Conservation (phyloP, 2,113 vertebrate genomes). For the Brienomyrus longianalis region DNA sequence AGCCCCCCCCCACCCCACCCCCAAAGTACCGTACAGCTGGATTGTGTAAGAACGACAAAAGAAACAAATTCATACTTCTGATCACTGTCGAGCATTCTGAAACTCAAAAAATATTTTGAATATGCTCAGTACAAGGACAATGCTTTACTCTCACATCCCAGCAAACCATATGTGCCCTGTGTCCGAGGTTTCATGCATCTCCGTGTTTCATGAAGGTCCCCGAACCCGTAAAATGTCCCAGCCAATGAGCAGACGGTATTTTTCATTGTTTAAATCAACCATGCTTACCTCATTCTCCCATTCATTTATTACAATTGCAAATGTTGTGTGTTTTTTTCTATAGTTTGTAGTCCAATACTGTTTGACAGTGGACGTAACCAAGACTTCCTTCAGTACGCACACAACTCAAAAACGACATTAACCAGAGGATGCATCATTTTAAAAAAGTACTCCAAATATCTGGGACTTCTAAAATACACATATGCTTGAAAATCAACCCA, state of each 20-base stretch:
- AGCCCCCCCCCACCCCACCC: background rate
- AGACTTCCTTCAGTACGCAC: background rate
- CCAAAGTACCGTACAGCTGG: slow-evolving; percentile 1
- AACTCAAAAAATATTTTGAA: background rate
- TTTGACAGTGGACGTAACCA: background rate
- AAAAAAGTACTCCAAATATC: background rate
- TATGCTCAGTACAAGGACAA: background rate
- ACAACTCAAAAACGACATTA: background rate
- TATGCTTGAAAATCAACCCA: background rate
- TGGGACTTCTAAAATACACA: background rate
- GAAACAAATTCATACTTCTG: slow-evolving; percentile 1
- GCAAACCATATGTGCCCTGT: background rate
- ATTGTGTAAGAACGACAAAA: slow-evolving; percentile 26
- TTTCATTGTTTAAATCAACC: background rate
- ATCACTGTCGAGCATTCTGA: background rate
- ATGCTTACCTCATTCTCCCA: background rate
- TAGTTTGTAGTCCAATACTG: background rate
- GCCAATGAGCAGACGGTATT: background rate
- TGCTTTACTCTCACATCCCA: background rate
- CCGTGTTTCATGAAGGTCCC: background rate
- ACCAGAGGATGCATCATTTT: background rate
- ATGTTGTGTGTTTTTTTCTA: background rate
- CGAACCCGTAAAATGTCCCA: background rate
- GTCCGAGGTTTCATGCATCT: background rate
- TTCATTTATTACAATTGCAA: background rate